Conservation (phyloP, 2,113 vertebrate genomes). For the Misgurnus mizolepis region DNA sequence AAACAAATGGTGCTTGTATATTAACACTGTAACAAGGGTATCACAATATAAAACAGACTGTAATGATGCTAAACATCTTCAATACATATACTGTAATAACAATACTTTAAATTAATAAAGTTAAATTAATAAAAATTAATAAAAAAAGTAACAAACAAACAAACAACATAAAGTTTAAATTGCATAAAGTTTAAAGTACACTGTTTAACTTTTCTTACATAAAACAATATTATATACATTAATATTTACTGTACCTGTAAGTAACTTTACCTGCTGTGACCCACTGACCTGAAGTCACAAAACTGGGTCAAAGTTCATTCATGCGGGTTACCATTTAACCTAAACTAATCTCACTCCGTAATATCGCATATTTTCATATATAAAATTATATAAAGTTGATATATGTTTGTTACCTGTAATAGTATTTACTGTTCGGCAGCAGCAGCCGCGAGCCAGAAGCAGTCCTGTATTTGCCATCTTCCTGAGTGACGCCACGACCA, state of each 20-base stretch:
- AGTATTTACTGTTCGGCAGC: neutral
- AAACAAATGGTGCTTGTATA: no score
- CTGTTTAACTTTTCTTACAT: no score
- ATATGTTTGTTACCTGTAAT: neutral
- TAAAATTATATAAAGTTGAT: neutral
- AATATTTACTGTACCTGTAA: neutral
- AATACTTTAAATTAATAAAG: neutral
- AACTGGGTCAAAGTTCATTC: constrained; percentile 63
- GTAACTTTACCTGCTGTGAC: neutral
- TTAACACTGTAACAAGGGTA: no score
- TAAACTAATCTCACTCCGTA: neutral
- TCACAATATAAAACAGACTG: no score
- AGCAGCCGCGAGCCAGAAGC: neutral
- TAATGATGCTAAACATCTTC: neutral
- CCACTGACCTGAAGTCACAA: neutral
- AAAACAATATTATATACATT: neutral
- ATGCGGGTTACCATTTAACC: neutral
- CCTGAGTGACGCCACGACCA: neutral
- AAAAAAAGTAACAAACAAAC: no score
- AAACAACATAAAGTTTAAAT: no score
- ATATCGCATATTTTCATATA: neutral
- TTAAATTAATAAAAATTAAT: no score
- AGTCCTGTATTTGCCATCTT: constrained; percentile 1
- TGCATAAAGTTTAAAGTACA: no score
- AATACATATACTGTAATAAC: no score